Evolutionary conservation across 2,797 vertebrate species (phyloP).

Genomic region (Lophotriccus pileatus): DNA sequence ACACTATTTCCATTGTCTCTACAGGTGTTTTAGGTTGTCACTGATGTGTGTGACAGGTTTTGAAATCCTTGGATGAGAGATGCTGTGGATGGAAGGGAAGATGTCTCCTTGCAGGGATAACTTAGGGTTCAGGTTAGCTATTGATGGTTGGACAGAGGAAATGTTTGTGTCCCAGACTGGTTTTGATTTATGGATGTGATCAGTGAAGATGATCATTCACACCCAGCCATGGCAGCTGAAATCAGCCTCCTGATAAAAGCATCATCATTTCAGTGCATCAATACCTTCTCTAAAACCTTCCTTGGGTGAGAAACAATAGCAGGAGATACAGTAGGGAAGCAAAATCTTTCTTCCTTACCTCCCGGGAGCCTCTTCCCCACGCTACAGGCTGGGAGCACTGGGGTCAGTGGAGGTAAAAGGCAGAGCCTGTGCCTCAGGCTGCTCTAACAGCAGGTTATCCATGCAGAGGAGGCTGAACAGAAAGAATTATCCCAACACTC

Average conservation of each 20-base stretch:
- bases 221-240: neutral
- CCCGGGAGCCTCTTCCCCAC: neutral
- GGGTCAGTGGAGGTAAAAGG: neutral
- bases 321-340: neutral
- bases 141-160: neutral
- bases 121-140: neutral
- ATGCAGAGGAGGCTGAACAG: neutral
- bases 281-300: neutral
- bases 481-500: neutral
- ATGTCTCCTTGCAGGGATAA: neutral
- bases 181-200: neutral
- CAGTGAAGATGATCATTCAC: neutral
- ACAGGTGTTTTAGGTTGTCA: neutral
- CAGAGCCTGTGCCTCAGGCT: neutral
- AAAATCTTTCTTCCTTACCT: neutral
- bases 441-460: accelerated
- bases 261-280: neutral
- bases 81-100: neutral
- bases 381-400: neutral
- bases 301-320: accelerated
- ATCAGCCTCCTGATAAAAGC: neutral
- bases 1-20: accelerated
- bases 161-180: neutral
- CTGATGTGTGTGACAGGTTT: neutral
- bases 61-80: neutral